These are phyloP conservation scores for Calycopis cecrops DNA, from an alignment of 1,140 invertebrate species.

Conservation along the genomic window DNA sequence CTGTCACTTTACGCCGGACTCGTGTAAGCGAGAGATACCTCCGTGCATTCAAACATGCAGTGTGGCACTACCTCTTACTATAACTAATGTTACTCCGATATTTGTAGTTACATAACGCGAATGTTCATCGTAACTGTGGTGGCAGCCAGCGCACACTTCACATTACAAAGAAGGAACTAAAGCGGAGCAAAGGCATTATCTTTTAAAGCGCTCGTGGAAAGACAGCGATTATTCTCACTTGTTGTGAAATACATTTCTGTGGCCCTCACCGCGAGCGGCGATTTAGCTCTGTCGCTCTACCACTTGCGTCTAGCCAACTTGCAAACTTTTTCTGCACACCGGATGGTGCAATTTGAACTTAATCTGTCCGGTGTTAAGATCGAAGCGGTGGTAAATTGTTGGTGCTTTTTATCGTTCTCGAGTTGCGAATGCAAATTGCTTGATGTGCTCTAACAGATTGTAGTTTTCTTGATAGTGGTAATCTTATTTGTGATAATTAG, in stretches of 20 bases:
- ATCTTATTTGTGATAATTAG: conserved; percentile 2
- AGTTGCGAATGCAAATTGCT: conserved; percentile 10
- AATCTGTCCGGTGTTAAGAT: conserved; percentile 23
- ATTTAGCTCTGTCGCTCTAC: conserved; percentile 61
- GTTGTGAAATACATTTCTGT: conserved; percentile 67
- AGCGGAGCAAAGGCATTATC: conserved; percentile 34
- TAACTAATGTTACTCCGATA: too few species aligned
- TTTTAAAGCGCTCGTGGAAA: conserved; percentile 37
- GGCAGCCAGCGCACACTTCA: conserved; percentile 8
- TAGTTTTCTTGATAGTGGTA: conserved; percentile 12
- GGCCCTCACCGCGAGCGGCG: conserved; percentile 59
- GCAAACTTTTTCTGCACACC: conserved; percentile 24
- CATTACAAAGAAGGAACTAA: conserved; percentile 15
- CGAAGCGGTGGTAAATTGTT: conserved; percentile 7
- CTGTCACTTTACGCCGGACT: too few species aligned
- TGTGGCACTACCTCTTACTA: too few species aligned
- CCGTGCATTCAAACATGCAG: too few species aligned
- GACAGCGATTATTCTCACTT: conserved; percentile 66
- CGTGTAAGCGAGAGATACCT: too few species aligned
- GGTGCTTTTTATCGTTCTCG: conserved; percentile 10
- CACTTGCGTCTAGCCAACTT: conserved; percentile 33
- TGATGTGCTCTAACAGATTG: conserved; percentile 14
- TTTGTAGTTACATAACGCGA: background rate
- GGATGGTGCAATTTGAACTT: conserved; percentile 43
- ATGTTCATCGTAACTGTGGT: background rate